A percentile compares a stretch with the other conserved stretches of the same genome.
These are phyloP conservation scores for Drosophila pallidifrons DNA, from an alignment of 1,140 invertebrate species.

Conservation along the genomic window DNA sequence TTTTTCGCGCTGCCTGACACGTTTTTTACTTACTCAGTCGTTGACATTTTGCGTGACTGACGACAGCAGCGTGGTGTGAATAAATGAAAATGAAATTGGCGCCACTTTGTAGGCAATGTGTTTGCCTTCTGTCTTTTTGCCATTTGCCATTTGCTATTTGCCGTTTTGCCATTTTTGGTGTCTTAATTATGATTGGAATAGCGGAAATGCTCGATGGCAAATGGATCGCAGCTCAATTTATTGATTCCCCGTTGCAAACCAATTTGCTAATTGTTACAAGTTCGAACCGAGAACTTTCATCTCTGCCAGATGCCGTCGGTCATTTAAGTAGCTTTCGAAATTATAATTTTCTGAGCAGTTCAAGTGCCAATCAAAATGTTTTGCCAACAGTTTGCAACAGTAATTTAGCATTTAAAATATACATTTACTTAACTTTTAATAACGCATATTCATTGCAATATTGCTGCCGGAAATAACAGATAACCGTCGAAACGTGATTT, in stretches of 20 bases:
- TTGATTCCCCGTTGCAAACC: constrained; percentile 49
- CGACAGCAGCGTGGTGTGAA: constrained; percentile 80
- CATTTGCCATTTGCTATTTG: constrained; percentile 18
- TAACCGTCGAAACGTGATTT: background rate
- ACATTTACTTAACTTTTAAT: background rate
- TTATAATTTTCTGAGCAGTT: background rate
- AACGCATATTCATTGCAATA: background rate
- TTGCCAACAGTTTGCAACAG: background rate
- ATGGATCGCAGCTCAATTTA: constrained; percentile 54
- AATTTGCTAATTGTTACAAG: constrained; percentile 53
- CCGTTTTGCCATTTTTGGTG: constrained; percentile 34
- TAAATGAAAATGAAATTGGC: constrained; percentile 82
- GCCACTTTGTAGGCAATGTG: constrained; percentile 73
- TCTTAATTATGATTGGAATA: constrained; percentile 76
- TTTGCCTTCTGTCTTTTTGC: constrained; percentile 53
- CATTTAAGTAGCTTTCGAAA: background rate
- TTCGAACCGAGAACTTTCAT: constrained; percentile 5
- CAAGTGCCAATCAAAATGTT: background rate
- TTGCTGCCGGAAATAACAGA: background rate
- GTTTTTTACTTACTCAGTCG: constrained; percentile 81
- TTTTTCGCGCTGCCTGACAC: constrained; percentile 74
- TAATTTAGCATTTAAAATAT: background rate
- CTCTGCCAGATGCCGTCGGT: constrained; percentile 4
- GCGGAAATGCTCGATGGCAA: constrained; percentile 31
- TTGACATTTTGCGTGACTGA: constrained; percentile 84